phyloP scores from a whole-genome alignment of 2,888 invertebrate genomes.

The Himalopsyche anomala region DNA sequence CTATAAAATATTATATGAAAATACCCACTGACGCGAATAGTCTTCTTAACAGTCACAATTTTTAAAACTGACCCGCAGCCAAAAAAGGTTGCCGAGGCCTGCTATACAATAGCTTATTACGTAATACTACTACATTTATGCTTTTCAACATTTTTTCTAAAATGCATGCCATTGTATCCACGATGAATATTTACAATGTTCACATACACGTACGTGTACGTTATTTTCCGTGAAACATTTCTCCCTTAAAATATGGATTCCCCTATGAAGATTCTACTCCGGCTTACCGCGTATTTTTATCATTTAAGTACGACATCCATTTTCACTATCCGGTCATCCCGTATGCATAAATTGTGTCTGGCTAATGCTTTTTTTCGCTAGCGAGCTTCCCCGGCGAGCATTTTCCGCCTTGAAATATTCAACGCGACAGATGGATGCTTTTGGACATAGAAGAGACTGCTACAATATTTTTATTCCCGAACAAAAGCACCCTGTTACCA shows the following conservation, averaged over 20 bases:
- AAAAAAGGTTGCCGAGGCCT: no score
- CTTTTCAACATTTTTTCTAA: no score
- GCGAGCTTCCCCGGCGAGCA: slow-evolving; percentile 35
- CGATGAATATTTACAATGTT: no score
- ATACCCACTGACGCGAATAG: no score
- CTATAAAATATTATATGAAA: no score
- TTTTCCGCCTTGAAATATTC: slow-evolving; percentile 36
- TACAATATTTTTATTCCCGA: slow-evolving; percentile 6
- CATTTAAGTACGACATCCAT: slow-evolving; percentile 42
- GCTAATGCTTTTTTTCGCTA: slow-evolving; percentile 39
- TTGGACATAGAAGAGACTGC: slow-evolving; percentile 14
- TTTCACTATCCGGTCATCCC: slow-evolving; percentile 43
- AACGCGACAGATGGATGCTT: slow-evolving; percentile 38
- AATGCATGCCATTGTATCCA: no score
- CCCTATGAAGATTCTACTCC: neutral
- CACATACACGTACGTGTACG: no score
- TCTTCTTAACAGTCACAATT: no score
- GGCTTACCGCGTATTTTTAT: slow-evolving; percentile 36
- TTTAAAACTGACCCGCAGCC: no score
- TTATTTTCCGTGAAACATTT: no score
- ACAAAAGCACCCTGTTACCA: slow-evolving; percentile 27
- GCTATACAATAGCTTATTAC: no score
- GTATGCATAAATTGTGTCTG: slow-evolving; percentile 41
- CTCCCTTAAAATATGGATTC: neutral
- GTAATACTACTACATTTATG: no score